Percentiles rank a stretch among this genome's conserved stretches.
phyloP scores from a whole-genome alignment of 2,888 invertebrate species.

The Xanthia togata region DNA sequence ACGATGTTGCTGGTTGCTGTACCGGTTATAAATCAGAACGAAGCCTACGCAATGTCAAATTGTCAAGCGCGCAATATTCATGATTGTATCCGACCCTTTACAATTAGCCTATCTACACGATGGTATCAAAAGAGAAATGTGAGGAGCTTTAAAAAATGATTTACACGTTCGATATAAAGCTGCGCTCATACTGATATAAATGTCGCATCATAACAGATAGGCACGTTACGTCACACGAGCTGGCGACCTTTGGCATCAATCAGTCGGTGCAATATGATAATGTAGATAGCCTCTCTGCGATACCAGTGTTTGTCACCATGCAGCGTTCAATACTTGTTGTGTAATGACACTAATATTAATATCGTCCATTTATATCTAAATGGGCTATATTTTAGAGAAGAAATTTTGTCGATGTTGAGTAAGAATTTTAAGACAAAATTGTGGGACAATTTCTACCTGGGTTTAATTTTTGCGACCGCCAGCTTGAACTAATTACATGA shows the following conservation, averaged over 20 bases:
- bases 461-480: constrained; percentile 2
- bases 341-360: constrained; percentile 3
- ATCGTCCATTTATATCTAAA: not conserved
- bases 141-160: constrained; percentile 49
- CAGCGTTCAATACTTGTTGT: constrained; percentile 22
- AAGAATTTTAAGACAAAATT: constrained; percentile 5
- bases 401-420: not conserved
- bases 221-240: constrained; percentile 36
- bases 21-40: constrained; percentile 56
- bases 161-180: constrained; percentile 40
- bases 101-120: constrained; percentile 56
- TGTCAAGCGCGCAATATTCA: constrained; percentile 57
- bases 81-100: constrained; percentile 55
- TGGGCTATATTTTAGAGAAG: constrained; percentile 1
- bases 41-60: constrained; percentile 54
- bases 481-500: constrained; percentile 1
- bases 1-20: constrained; percentile 11
- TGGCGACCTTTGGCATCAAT: constrained; percentile 82
- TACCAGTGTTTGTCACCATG: constrained; percentile 60
- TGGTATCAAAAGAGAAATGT: constrained; percentile 40
- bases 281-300: constrained; percentile 60
- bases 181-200: constrained; percentile 22
- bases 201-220: constrained; percentile 48
- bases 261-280: constrained; percentile 77
- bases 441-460: not conserved